Conservation (phyloP, 2,797 vertebrate genomes). For the Muraenolepis orangiensis region DNA sequence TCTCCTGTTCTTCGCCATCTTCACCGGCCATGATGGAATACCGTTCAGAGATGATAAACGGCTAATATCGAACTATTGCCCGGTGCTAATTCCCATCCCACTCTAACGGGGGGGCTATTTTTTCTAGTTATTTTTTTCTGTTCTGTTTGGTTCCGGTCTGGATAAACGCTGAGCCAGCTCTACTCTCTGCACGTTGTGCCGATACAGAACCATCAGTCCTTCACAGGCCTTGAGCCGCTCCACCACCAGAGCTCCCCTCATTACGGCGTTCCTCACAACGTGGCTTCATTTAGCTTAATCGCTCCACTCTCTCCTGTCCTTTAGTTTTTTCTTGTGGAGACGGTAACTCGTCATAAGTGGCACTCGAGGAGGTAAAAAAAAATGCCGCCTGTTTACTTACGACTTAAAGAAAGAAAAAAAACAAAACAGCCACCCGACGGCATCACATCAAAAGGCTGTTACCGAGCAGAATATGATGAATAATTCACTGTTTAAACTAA, state of each 20-base stretch:
- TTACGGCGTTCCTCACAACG: too few relatives aligned
- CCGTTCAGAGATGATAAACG: too few relatives aligned
- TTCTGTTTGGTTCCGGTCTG: too few relatives aligned
- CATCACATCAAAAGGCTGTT: too few relatives aligned
- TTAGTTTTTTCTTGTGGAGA: conserved; percentile 18
- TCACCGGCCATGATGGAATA: too few relatives aligned
- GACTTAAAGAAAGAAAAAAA: conserved; percentile 1
- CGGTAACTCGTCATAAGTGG: conserved; percentile 44
- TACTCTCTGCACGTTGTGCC: too few relatives aligned
- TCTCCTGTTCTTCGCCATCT: too few relatives aligned
- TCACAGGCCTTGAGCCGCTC: conserved; percentile 4
- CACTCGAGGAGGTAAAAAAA: conserved; percentile 25
- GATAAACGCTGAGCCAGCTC: too few relatives aligned
- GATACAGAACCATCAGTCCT: too few relatives aligned
- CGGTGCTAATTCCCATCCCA: conserved; percentile 48
- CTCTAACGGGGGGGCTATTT: conserved; percentile 6
- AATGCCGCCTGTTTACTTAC: conserved; percentile 34
- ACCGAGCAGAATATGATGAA: conserved; percentile 41
- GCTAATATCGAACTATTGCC: too few relatives aligned
- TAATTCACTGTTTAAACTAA: conserved; percentile 49
- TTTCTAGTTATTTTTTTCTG: too few relatives aligned
- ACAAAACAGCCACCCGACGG: conserved; percentile 28
- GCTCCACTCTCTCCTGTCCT: neutral
- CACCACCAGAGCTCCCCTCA: too few relatives aligned
- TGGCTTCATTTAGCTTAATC: conserved; percentile 8